Percentiles rank a stretch among this genome's conserved stretches.
Evolutionary conservation across 2,113 vertebrate genomes (phyloP).

Genomic region (Nanorana parkeri): DNA sequence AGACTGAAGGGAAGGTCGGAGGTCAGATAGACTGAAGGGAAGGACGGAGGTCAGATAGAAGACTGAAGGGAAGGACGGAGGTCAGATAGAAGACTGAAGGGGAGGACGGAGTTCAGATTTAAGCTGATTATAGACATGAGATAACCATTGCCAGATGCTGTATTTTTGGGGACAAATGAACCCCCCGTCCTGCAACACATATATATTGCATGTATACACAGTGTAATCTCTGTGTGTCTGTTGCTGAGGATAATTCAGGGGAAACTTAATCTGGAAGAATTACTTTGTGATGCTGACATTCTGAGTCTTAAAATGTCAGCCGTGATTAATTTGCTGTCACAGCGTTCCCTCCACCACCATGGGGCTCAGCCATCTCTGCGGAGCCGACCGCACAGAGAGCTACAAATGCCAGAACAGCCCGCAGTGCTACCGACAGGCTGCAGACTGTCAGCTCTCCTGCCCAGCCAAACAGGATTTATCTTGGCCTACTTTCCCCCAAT

Average conservation of each 20-base stretch:
- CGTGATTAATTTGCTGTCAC: constrained; percentile 49
- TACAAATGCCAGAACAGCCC: constrained; percentile 31
- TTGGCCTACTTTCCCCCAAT: too few relatives aligned
- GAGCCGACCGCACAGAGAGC: constrained; percentile 1
- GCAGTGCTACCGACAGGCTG: background rate
- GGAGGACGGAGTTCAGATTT: too few relatives aligned
- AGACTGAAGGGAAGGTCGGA: too few relatives aligned
- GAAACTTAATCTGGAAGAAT: constrained; percentile 52
- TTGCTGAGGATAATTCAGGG: constrained; percentile 38
- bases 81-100: too few relatives aligned
- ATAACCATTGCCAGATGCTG: too few relatives aligned
- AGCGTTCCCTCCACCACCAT: constrained; percentile 18
- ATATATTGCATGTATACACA: too few relatives aligned
- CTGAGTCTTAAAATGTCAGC: constrained; percentile 54
- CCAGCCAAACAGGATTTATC: background rate
- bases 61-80: too few relatives aligned
- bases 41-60: too few relatives aligned
- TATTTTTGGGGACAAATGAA: too few relatives aligned
- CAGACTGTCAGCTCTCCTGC: constrained; percentile 21
- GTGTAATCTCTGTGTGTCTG: constrained; percentile 29
- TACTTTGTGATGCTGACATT: constrained; percentile 54
- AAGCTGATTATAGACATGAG: too few relatives aligned
- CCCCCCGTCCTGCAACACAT: too few relatives aligned
- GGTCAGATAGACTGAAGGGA: too few relatives aligned
- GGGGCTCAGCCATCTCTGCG: constrained; percentile 12